These are phyloP conservation scores for Tuta absoluta DNA, from an alignment of 2,888 invertebrate species.

Conservation along the genomic window DNA sequence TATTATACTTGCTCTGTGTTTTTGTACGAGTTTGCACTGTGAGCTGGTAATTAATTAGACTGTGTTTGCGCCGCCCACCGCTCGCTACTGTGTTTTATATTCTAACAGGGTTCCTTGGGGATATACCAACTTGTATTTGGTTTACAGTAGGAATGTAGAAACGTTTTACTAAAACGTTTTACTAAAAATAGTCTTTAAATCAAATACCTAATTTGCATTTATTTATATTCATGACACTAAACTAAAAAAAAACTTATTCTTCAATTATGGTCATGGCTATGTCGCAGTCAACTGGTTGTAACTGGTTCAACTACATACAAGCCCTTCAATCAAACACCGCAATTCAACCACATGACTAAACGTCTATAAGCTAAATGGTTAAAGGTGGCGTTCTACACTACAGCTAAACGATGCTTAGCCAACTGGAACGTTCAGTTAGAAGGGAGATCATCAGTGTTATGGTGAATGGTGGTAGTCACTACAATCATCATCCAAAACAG, in stretches of 20 bases:
- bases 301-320: too few species aligned
- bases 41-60: constrained; percentile 31
- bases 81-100: constrained; percentile 26
- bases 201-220: too few species aligned
- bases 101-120: constrained; percentile 25
- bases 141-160: background rate
- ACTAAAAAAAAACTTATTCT: background rate
- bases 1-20: constrained; percentile 1
- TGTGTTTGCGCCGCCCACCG: constrained; percentile 29
- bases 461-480: too few species aligned
- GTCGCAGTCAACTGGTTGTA: too few species aligned
- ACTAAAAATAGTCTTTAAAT: background rate
- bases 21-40: constrained; percentile 29
- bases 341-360: too few species aligned
- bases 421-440: too few species aligned
- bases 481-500: too few species aligned
- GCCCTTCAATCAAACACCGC: too few species aligned
- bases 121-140: background rate
- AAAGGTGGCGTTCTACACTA: too few species aligned
- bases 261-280: background rate
- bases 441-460: too few species aligned
- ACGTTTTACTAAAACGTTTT: background rate
- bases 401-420: too few species aligned
- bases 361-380: too few species aligned
- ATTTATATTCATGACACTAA: background rate